Conservation (phyloP, 2,113 vertebrate species). For the Dissostichus mawsoni region DNA sequence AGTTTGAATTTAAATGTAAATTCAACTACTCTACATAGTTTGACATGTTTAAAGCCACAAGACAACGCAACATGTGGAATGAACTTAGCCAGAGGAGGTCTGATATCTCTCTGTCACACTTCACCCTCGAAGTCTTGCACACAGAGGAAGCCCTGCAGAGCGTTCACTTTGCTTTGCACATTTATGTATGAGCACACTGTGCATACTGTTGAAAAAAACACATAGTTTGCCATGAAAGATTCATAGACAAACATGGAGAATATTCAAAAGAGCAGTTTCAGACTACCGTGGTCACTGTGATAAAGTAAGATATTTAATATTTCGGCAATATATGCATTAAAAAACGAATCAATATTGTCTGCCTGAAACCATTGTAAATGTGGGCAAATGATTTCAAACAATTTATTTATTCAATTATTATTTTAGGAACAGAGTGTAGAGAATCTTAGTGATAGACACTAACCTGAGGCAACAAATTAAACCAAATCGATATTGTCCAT, state of each 20-base stretch:
- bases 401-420: constrained; percentile 6
- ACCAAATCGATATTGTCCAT: not conserved
- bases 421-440: not conserved
- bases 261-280: not conserved
- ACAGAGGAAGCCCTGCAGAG: constrained; percentile 4
- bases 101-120: constrained; percentile 10
- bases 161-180: constrained; percentile 45
- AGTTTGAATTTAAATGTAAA: not conserved
- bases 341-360: not conserved
- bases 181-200: constrained; percentile 48
- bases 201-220: constrained; percentile 15
- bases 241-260: not conserved
- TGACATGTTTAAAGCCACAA: not conserved
- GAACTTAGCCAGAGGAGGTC: not conserved
- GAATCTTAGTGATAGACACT: not conserved
- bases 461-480: not conserved
- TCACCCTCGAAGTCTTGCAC: not conserved
- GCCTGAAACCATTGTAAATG: constrained; percentile 2
- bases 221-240: constrained; percentile 27
- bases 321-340: not conserved
- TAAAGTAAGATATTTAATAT: not conserved
- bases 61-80: not conserved
- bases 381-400: not conserved
- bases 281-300: not conserved
- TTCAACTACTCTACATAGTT: not conserved